Evolutionary conservation across 2,113 vertebrate genomes (phyloP).

Genomic region (Castor canadensis): DNA sequence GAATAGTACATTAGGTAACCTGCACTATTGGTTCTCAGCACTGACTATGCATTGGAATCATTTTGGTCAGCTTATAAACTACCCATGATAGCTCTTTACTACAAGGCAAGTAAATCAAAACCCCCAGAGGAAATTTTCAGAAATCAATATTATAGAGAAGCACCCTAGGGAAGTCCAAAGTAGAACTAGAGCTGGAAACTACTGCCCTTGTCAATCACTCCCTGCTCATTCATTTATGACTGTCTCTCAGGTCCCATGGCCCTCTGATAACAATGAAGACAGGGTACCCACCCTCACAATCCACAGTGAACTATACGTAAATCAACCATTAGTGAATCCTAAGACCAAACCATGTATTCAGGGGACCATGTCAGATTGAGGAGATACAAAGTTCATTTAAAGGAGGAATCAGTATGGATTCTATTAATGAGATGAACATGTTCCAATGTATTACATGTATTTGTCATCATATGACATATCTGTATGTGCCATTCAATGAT

Average conservation of each 20-base stretch:
- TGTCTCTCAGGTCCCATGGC: no score
- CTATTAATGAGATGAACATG: background rate
- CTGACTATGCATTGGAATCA: background rate
- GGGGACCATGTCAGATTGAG: rapidly evolving
- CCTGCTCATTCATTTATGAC: background rate
- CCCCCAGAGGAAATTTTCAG: background rate
- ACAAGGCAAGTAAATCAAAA: background rate
- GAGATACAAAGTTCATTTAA: background rate
- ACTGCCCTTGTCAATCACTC: rapidly evolving
- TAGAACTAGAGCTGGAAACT: background rate
- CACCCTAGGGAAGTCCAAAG: background rate
- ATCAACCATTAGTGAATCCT: rapidly evolving
- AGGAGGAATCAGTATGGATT: background rate
- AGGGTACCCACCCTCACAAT: rapidly evolving
- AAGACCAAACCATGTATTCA: rapidly evolving
- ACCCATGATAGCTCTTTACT: background rate
- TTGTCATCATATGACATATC: no score
- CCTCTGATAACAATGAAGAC: rapidly evolving
- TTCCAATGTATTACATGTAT: background rate
- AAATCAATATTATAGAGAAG: rapidly evolving
- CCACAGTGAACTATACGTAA: background rate
- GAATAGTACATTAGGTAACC: background rate
- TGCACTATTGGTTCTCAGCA: background rate
- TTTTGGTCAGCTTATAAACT: background rate
- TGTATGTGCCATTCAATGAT: background rate